Percentiles rank a stretch among this genome's conserved stretches.
Evolutionary conservation across 1,140 invertebrate genomes (phyloP).

Genomic region (Kradibia gibbosae): DNA sequence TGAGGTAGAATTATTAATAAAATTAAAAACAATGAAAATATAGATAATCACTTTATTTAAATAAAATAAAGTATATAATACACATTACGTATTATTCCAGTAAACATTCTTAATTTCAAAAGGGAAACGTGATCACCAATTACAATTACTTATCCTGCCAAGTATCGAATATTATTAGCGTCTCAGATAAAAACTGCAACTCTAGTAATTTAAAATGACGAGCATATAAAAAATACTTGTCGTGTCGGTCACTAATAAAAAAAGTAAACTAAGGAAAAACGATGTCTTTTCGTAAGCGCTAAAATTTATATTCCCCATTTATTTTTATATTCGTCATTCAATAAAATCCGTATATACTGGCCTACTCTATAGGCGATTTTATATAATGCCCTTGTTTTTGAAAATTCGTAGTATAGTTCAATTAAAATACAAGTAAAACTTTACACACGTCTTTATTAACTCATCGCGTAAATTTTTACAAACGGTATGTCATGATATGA

Average conservation of each 20-base stretch:
- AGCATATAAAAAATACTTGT: slow-evolving; percentile 28
- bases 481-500: background rate
- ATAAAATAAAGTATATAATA: slow-evolving; percentile 48
- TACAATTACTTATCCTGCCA: slow-evolving; percentile 14
- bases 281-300: slow-evolving; percentile 21
- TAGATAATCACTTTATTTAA: slow-evolving; percentile 43
- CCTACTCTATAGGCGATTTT: slow-evolving; percentile 25
- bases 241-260: slow-evolving; percentile 36
- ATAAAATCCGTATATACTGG: slow-evolving; percentile 25
- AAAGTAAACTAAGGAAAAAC: slow-evolving; percentile 26
- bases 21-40: background rate
- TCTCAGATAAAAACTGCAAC: background rate
- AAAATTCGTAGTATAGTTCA: background rate
- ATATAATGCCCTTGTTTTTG: background rate
- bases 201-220: slow-evolving; percentile 16
- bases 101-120: slow-evolving; percentile 34
- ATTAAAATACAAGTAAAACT: background rate
- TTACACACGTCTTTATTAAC: background rate
- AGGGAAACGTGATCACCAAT: slow-evolving; percentile 20
- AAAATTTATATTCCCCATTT: slow-evolving; percentile 25
- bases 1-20: background rate
- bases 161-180: background rate
- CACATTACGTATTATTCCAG: slow-evolving; percentile 39
- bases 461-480: background rate
- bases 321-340: slow-evolving; percentile 24